phyloP scores from a whole-genome alignment of 2,113 vertebrate genomes.

The Emberiza fucata region DNA sequence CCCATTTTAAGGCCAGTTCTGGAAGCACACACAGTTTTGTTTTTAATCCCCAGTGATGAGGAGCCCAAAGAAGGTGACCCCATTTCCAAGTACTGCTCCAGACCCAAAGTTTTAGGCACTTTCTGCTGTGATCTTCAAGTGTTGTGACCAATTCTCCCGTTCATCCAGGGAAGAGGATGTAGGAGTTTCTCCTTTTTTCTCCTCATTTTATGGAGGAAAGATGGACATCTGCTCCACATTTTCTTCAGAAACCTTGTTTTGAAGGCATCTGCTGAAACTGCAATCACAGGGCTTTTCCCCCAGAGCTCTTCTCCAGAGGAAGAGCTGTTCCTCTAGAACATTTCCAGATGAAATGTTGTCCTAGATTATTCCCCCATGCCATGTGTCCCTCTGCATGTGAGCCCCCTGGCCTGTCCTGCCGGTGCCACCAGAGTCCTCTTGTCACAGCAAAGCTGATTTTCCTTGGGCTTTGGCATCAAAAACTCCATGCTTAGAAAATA shows the following conservation, averaged over 20 bases:
- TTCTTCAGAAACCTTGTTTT: background rate
- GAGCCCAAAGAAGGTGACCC: background rate
- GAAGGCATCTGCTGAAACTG: background rate
- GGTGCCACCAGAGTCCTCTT: background rate
- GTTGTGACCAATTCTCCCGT: background rate
- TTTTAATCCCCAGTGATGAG: background rate
- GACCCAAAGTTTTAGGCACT: background rate
- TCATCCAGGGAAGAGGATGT: fast-evolving
- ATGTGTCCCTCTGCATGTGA: background rate
- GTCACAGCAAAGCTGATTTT: background rate
- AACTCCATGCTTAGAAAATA: background rate
- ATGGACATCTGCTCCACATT: background rate
- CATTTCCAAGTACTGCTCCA: background rate
- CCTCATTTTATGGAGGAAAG: background rate
- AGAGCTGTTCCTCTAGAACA: background rate
- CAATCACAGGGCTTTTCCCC: background rate
- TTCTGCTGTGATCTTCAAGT: background rate
- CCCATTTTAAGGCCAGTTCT: background rate
- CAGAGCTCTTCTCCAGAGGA: background rate
- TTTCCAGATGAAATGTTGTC: background rate
- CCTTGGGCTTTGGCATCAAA: background rate
- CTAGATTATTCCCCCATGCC: background rate
- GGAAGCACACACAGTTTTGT: background rate
- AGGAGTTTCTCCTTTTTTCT: background rate
- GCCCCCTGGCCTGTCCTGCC: background rate